A percentile compares a stretch with the other conserved stretches of the same genome.
Evolutionary conservation across 2,797 vertebrate genomes (phyloP).

Genomic region (Coregonus suidteri): DNA sequence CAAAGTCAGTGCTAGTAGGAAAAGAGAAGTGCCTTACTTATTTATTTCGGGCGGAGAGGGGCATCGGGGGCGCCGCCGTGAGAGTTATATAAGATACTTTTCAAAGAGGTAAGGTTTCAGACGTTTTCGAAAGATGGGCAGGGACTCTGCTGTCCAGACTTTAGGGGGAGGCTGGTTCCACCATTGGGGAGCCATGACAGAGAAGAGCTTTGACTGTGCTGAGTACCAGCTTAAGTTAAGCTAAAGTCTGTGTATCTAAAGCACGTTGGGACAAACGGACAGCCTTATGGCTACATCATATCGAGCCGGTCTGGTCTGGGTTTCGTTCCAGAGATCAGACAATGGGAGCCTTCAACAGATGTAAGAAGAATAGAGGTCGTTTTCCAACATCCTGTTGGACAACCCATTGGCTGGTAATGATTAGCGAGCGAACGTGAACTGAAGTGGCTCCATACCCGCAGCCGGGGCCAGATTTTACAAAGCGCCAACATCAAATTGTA

Average conservation of each 20-base stretch:
- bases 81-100: no score
- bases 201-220: no score
- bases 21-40: no score
- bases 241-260: constrained; percentile 21
- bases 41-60: no score
- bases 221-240: background rate
- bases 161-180: no score
- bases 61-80: no score
- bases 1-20: no score
- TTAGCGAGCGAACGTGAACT: constrained; percentile 10
- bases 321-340: constrained; percentile 29
- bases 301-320: constrained; percentile 4
- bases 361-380: constrained; percentile 26
- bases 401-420: constrained; percentile 15
- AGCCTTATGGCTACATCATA: background rate
- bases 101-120: no score
- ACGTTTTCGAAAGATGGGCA: no score
- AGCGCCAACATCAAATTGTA: background rate
- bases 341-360: constrained; percentile 26
- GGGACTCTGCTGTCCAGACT: no score
- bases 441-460: background rate
- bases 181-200: no score
- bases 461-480: background rate
- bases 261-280: background rate
- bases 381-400: constrained; percentile 29